A percentile compares a stretch with the other conserved stretches of the same genome.
Evolutionary conservation across 2,113 vertebrate species (phyloP).

Genomic region (Xyrauchen texanus): DNA sequence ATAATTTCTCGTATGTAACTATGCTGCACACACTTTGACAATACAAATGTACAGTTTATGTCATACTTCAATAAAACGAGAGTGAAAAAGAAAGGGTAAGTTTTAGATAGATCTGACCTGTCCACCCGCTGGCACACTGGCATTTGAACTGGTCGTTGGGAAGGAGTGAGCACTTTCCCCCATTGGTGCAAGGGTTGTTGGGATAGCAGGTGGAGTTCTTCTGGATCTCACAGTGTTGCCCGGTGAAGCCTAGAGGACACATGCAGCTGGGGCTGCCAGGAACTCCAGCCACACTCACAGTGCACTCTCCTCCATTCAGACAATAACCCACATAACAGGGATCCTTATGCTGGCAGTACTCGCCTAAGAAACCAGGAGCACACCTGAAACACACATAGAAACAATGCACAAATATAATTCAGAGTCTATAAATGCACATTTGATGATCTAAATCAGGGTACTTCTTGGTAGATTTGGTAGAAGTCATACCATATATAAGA

Average conservation of each 20-base stretch:
- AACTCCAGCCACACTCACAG: conserved; percentile 70
- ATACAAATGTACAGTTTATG: too few species aligned
- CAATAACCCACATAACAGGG: conserved; percentile 85
- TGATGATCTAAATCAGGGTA: neutral
- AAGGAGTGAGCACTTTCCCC: conserved; percentile 79
- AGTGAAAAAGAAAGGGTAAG: neutral
- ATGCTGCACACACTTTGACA: too few species aligned
- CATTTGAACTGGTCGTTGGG: conserved; percentile 81
- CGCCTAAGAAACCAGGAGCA: conserved; percentile 83
- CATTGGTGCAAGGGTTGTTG: conserved; percentile 82
- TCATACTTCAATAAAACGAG: neutral
- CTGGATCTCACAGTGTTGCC: conserved; percentile 79
- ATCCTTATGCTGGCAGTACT: conserved; percentile 89
- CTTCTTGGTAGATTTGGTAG: too few species aligned
- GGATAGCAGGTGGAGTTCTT: conserved; percentile 85
- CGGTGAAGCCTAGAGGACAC: conserved; percentile 83
- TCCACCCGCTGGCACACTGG: conserved; percentile 82
- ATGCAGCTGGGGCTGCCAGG: conserved; percentile 78
- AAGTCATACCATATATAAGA: too few species aligned
- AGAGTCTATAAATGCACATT: neutral
- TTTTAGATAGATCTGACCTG: conserved; percentile 73
- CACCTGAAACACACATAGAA: conserved; percentile 75
- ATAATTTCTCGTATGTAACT: too few species aligned
- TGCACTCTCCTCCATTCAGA: conserved; percentile 85
- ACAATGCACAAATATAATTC: conserved; percentile 17